phyloP scores from a whole-genome alignment of 2,888 invertebrate species.

The Halictus ligatus region DNA sequence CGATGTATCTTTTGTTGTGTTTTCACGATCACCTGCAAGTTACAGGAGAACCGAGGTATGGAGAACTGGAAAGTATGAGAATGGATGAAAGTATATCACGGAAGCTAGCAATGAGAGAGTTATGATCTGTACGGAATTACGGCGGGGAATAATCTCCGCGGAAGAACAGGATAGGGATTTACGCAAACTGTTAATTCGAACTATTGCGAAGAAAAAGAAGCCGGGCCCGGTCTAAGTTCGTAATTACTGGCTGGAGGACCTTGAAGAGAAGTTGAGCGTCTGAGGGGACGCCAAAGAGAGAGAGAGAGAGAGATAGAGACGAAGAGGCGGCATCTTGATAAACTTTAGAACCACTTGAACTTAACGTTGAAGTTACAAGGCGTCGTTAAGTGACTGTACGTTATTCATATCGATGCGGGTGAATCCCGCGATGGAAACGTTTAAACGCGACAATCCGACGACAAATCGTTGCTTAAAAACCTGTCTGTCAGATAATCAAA shows the following conservation, averaged over 20 bases:
- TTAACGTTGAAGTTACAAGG: constrained; percentile 58
- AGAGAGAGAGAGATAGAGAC: constrained; percentile 14
- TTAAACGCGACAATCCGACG: background rate
- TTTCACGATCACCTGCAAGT: too few relatives aligned
- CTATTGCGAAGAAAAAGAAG: constrained; percentile 14
- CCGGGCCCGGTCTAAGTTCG: constrained; percentile 36
- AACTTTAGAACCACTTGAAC: constrained; percentile 67
- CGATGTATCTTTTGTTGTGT: too few relatives aligned
- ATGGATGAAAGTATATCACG: background rate
- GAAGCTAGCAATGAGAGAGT: constrained; percentile 1
- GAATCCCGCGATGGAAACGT: background rate
- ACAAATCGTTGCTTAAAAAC: background rate
- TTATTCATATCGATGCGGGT: constrained; percentile 4
- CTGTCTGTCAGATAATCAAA: background rate
- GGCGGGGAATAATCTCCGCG: background rate
- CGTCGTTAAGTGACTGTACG: constrained; percentile 61
- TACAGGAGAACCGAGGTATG: too few relatives aligned
- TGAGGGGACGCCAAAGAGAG: constrained; percentile 24
- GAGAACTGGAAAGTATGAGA: background rate
- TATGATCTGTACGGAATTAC: constrained; percentile 1
- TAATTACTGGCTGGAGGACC: constrained; percentile 55
- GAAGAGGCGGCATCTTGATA: constrained; percentile 47
- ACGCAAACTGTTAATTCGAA: background rate
- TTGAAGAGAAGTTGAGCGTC: constrained; percentile 18
- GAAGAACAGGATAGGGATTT: background rate